Percentiles rank a stretch among this genome's conserved stretches.
Conservation (phyloP, 2,797 vertebrate genomes). For the Lindbergichthys nudifrons region DNA sequence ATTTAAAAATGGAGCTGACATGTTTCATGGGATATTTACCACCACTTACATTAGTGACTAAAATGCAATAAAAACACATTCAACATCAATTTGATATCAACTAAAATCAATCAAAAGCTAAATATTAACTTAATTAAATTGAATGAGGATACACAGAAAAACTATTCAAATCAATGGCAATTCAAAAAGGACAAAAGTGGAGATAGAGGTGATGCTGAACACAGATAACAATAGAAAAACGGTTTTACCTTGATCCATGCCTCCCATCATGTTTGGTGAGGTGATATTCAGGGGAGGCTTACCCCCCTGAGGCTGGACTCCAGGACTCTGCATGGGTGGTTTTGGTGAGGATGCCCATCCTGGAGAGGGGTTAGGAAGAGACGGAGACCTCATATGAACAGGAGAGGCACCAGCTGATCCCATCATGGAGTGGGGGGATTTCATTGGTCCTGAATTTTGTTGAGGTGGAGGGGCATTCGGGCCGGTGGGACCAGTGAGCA, state of each 20-base stretch:
- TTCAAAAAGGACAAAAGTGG: too few relatives aligned
- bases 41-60: background rate
- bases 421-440: conserved; percentile 97
- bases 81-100: background rate
- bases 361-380: conserved; percentile 96
- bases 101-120: background rate
- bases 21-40: background rate
- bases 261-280: conserved; percentile 96
- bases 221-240: conserved; percentile 2
- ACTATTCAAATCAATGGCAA: too few relatives aligned
- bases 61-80: background rate
- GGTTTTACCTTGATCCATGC: conserved; percentile 91
- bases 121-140: background rate
- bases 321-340: conserved; percentile 98
- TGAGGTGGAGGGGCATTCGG: conserved; percentile 91
- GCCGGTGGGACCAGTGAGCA: conserved; percentile 93
- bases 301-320: conserved; percentile 91
- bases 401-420: conserved; percentile 99
- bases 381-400: conserved; percentile 99
- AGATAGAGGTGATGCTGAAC: background rate
- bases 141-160: background rate
- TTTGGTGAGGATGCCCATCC: conserved; percentile 99
- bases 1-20: background rate
- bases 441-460: conserved; percentile 93
- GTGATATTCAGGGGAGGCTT: conserved; percentile 95